phyloP scores from a whole-genome alignment of 2,113 vertebrate species.

The Colaptes auratus region DNA sequence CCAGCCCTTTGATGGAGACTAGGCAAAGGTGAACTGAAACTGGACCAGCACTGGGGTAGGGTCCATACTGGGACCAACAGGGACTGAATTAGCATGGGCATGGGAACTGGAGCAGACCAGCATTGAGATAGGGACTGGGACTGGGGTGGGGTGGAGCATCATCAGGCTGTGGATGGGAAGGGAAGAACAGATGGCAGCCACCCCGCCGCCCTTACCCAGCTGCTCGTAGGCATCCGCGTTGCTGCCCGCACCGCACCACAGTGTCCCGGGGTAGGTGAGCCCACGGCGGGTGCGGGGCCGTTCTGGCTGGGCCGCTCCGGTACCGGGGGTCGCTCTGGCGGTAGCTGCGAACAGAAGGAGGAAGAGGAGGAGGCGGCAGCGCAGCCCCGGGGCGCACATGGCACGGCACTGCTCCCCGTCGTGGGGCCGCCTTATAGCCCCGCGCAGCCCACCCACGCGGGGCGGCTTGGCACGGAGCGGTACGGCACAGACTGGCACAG shows the following conservation, averaged over 20 bases:
- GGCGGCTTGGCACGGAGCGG: background rate
- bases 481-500: background rate
- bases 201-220: constrained; percentile 70
- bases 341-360: background rate
- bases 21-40: background rate
- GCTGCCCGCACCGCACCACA: constrained; percentile 86
- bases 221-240: constrained; percentile 81
- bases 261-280: constrained; percentile 85
- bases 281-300: constrained; percentile 76
- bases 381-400: constrained; percentile 10
- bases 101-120: background rate
- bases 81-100: fast-evolving
- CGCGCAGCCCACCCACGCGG: background rate
- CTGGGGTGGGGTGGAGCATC: background rate
- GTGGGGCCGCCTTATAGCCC: constrained; percentile 9
- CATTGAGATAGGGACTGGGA: background rate
- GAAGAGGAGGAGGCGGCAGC: background rate
- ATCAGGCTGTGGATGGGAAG: background rate
- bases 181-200: background rate
- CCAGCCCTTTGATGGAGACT: too few relatives aligned
- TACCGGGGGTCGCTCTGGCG: background rate
- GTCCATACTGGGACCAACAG: background rate
- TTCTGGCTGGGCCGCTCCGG: background rate
- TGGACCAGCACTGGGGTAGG: background rate
- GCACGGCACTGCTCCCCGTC: background rate